Conservation (phyloP, 2,113 vertebrate genomes). For the Entelurus aequoreus region DNA sequence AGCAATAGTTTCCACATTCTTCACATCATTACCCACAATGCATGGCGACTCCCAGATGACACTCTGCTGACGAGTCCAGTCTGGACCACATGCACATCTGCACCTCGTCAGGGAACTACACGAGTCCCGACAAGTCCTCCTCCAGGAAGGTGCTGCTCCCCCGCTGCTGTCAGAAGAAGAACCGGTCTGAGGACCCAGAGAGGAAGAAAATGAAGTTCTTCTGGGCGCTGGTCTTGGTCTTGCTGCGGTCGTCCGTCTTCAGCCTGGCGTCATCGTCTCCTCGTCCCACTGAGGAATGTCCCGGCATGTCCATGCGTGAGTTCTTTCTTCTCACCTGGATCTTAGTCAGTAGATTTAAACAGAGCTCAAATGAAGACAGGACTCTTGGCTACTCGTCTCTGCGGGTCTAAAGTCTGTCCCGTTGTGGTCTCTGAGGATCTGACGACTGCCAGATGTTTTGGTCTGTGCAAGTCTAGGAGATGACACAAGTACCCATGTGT, state of each 20-base stretch:
- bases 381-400: neutral
- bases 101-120: slow-evolving; percentile 1
- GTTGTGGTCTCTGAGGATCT: neutral
- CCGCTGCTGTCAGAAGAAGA: neutral
- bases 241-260: slow-evolving; percentile 1
- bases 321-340: neutral
- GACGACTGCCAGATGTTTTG: too few relatives aligned
- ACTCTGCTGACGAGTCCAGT: too few relatives aligned
- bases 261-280: neutral
- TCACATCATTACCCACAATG: neutral
- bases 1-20: neutral
- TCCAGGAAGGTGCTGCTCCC: neutral
- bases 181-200: neutral
- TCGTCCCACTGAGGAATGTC: slow-evolving; percentile 15
- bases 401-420: neutral
- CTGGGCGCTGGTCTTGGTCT: slow-evolving; percentile 13
- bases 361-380: neutral
- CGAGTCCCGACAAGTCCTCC: neutral
- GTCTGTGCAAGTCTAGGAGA: neutral
- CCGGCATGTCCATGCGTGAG: slow-evolving; percentile 39
- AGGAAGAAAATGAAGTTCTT: slow-evolving; percentile 19
- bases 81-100: slow-evolving; percentile 24
- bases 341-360: neutral
- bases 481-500: too few relatives aligned
- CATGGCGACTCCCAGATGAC: neutral